Evolutionary conservation across 2,888 invertebrate species (phyloP), one percentile per base, ranked within the genome.

Genomic region (Biston betularia): DNA sequence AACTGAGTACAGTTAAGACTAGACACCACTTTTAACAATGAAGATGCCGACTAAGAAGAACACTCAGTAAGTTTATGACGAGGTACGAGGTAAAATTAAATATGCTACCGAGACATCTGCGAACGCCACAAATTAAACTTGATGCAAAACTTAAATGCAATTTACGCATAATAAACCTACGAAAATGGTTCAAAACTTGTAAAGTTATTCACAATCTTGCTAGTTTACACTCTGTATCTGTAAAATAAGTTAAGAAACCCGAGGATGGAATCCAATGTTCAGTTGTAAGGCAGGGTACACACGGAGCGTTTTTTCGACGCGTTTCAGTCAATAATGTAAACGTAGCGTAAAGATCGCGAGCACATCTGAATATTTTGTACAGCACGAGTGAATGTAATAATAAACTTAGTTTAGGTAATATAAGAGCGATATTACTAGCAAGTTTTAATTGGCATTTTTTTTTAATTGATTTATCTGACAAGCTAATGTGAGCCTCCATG

Each of bases 271-370:
- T 46, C 52, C 33, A 56, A 50, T 59, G 34, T 58, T 54, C 62
- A 67, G 57, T 63, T 67, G 52, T 58, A 67, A 49, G 49, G 48
- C 38, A 59, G 14, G 54, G n/a, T 57, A 48, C 15, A 60, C 54
- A 57, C 48, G 33, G 63, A 50, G 59, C 66, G 67, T 70, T 75
- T 73, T 75, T 75, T 73, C 75, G 75, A 75, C 75, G 75, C 73
- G 75, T 75, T 75, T 75, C 64, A 63, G 33, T 48, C 42, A 68
- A 54, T 60, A 61, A 49, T 53, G 68, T 45, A 71, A 75, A 75
- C 75, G 73, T 68, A 75, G 75, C 75, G 75, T 75, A 72, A 75
- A 71, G 63, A 70, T 63, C 70, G 73, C 66, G 46, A 63, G 10
- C 14, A 50, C 63, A 63, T 63, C 15, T 46, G 61, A 58, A 59